Evolutionary conservation across 2,113 vertebrate genomes (phyloP).

Genomic region (Hiodon tergisus): DNA sequence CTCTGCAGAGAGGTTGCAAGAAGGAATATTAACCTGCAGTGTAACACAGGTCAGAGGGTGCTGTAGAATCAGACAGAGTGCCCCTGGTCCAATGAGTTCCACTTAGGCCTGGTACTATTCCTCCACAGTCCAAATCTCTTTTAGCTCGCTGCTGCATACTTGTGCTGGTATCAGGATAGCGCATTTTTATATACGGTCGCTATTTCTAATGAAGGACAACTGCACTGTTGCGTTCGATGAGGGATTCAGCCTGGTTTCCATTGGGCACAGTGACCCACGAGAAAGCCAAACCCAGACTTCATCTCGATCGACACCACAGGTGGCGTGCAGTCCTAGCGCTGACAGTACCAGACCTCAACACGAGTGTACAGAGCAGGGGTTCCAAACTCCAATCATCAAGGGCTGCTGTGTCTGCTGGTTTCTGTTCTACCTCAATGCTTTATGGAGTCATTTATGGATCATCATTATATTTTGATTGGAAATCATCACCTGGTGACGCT

Average conservation of each 20-base stretch:
- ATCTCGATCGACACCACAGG: neutral
- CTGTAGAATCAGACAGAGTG: neutral
- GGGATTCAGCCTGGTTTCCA: no score
- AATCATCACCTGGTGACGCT: no score
- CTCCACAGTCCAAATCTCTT: neutral
- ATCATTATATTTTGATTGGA: no score
- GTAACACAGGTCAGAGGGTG: neutral
- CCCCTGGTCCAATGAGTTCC: neutral
- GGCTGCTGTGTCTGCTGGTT: no score
- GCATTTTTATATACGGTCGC: neutral
- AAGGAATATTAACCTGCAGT: neutral
- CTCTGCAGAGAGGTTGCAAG: no score
- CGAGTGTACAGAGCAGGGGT: neutral
- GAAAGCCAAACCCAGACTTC: neutral
- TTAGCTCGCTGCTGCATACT: no score
- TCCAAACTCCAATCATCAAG: no score
- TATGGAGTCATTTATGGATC: no score
- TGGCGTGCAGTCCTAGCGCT: neutral
- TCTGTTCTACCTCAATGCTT: no score
- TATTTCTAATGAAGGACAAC: neutral
- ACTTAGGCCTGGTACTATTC: conserved; percentile 3
- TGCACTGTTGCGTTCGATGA: no score
- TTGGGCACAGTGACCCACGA: no score
- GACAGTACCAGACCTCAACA: neutral
- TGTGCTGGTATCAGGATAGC: no score